These are phyloP conservation scores for Volucella inanis DNA, from an alignment of 2,888 invertebrate genomes.

Conservation along the genomic window DNA sequence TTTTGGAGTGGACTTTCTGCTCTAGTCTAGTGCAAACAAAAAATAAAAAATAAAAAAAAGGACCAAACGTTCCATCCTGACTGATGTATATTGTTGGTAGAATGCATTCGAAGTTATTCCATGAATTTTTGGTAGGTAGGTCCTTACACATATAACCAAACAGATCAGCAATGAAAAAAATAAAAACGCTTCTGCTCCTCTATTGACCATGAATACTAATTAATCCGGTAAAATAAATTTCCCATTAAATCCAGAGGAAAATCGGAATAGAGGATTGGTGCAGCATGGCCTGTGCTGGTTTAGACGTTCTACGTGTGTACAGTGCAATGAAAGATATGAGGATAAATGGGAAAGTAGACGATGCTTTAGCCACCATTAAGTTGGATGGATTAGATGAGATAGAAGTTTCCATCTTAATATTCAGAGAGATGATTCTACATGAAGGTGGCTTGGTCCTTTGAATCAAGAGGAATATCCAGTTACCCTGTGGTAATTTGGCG, in stretches of 20 bases:
- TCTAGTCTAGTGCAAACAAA: not conserved
- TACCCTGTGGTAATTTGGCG: constrained; percentile 25
- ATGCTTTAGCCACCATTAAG: constrained; percentile 59
- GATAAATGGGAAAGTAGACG: constrained; percentile 65
- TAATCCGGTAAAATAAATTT: constrained; percentile 76
- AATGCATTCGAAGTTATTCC: constrained; percentile 56
- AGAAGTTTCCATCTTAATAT: constrained; percentile 69
- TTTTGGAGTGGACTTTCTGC: constrained; percentile 5
- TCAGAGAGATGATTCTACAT: constrained; percentile 45
- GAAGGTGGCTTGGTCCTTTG: not conserved
- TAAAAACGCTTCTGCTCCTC: constrained; percentile 26
- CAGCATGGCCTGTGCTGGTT: constrained; percentile 7
- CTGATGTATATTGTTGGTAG: constrained; percentile 33
- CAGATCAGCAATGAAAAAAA: constrained; percentile 4
- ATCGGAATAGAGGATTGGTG: constrained; percentile 21
- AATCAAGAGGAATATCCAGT: too few species aligned
- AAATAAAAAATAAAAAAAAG: too few species aligned
- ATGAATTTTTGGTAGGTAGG: constrained; percentile 62
- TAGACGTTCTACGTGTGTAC: constrained; percentile 49
- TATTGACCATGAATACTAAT: constrained; percentile 77
- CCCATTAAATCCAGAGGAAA: constrained; percentile 63
- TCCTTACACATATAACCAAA: constrained; percentile 35
- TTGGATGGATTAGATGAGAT: constrained; percentile 70
- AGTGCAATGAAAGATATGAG: constrained; percentile 73
- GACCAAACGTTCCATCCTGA: constrained; percentile 13